phyloP scores from a whole-genome alignment of 2,113 vertebrate species.

The Dicrurus megarhynchus region DNA sequence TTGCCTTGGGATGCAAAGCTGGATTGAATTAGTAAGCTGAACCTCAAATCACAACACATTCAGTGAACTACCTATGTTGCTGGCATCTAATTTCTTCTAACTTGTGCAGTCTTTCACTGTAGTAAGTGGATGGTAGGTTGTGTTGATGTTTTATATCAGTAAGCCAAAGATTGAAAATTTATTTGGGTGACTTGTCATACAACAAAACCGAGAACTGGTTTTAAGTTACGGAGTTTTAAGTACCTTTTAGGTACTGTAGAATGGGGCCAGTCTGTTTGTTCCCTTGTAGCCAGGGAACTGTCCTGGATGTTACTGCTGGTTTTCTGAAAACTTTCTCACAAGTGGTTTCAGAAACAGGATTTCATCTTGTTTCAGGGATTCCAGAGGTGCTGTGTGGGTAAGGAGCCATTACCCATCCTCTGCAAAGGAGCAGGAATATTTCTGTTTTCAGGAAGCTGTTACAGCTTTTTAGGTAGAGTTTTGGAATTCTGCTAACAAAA shows the following conservation, averaged over 20 bases:
- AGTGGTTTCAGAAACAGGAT: not conserved
- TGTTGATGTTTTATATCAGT: not conserved
- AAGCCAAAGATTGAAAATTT: not conserved
- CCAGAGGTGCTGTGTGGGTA: not conserved
- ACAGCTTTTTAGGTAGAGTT: not conserved
- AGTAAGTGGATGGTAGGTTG: not conserved
- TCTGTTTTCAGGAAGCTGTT: not conserved
- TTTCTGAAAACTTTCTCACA: not conserved
- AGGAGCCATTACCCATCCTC: not conserved
- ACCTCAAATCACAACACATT: not conserved
- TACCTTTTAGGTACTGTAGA: not conserved
- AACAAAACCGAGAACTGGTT: not conserved
- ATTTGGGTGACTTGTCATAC: not conserved
- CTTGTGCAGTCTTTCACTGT: not conserved
- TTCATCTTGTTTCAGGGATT: not conserved
- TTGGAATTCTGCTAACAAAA: not conserved
- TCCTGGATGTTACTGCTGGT: not conserved
- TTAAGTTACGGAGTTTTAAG: not conserved
- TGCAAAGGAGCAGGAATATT: not conserved
- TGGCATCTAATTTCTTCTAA: not conserved
- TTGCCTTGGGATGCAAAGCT: not conserved
- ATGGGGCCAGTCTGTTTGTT: not conserved
- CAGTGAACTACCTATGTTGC: rapidly evolving
- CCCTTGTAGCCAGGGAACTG: rapidly evolving
- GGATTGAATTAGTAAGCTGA: not conserved